Base-by-base conservation (phyloP, 2,797 vertebrate species). In the Kryptopterus vitreolus region DNA sequence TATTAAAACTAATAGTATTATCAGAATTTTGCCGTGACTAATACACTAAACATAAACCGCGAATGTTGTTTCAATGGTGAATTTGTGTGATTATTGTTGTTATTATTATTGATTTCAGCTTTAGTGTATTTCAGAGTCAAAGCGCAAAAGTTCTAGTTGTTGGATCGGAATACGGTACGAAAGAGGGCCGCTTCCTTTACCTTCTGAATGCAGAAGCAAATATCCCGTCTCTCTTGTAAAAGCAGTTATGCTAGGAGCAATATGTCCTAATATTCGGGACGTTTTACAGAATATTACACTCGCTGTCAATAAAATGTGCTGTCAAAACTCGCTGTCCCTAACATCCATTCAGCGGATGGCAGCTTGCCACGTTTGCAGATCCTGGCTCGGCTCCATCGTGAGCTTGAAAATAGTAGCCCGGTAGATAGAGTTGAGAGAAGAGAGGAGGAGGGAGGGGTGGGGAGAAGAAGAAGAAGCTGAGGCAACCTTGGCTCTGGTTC, bases 331-430 rank as follows among this genome's bases (percentile, higher is more conserved):
- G 50, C 58, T 59, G 76, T 84, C 73, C 81, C 70, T 80, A 78
- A 46, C 81, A 87, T 85, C 86, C 78, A 63, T 88, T 90, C 88
- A 86, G 82, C 80, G 55, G 84, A 82, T 89, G 91, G 89, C 91
- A 81, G 78, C 65, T 88, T 90, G 93, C 92, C 93, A 90, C 90
- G 83, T 91, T 92, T 90, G 91, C 89, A 92, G 91, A 90, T 92
- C 92, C 90, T 92, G 85, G 88, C 87, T 90, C 91, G 88, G 88
- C 90, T 91, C 78, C 88, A 83, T 81, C 81, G 88, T 88, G 89
- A 87, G 86, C 69, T 72, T 15, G 84, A 88, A 92, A 93, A 91
- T 92, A 92, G 89, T 87, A 90, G 87, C 89, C 87, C 62, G 84
- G 87, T 85, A 85, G 87, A 90, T 89, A 87, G 85, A 81, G 81